Conservation (phyloP, 2,797 vertebrate genomes). For the Peromyscus nudipes region DNA sequence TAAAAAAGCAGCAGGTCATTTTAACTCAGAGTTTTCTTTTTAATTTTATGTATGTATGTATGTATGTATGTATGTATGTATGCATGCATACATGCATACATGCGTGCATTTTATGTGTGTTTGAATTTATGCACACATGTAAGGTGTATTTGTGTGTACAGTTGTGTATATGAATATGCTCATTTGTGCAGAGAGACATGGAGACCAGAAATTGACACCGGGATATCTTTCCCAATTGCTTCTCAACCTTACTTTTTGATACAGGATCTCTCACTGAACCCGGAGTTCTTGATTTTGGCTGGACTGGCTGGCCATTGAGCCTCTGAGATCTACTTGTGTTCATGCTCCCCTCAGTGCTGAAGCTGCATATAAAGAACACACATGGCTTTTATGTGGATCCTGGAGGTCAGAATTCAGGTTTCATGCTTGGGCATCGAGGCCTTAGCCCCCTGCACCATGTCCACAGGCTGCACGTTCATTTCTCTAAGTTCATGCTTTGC, state of each 20-base stretch:
- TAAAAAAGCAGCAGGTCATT: neutral
- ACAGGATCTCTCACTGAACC: neutral
- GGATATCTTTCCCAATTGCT: neutral
- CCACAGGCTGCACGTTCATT: neutral
- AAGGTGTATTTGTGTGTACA: neutral
- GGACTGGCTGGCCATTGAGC: neutral
- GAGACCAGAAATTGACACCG: neutral
- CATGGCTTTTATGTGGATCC: neutral
- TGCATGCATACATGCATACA: neutral
- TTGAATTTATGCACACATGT: neutral
- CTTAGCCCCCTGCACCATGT: too few species aligned
- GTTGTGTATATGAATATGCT: neutral
- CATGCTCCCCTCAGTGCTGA: neutral
- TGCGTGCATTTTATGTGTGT: neutral
- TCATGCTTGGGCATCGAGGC: neutral
- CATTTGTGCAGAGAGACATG: neutral
- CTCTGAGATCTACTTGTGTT: neutral
- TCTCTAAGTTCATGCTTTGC: conserved; percentile 25
- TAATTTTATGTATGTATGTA: neutral
- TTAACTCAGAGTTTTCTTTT: neutral
- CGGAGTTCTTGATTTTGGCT: neutral
- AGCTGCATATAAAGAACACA: neutral
- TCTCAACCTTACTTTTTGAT: neutral
- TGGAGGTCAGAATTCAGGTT: neutral
- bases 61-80: too few species aligned